Evolutionary conservation across 2,888 invertebrate genomes (phyloP), one percentile per base, ranked within the genome.

Genomic region (Drosophila bunnanda): DNA sequence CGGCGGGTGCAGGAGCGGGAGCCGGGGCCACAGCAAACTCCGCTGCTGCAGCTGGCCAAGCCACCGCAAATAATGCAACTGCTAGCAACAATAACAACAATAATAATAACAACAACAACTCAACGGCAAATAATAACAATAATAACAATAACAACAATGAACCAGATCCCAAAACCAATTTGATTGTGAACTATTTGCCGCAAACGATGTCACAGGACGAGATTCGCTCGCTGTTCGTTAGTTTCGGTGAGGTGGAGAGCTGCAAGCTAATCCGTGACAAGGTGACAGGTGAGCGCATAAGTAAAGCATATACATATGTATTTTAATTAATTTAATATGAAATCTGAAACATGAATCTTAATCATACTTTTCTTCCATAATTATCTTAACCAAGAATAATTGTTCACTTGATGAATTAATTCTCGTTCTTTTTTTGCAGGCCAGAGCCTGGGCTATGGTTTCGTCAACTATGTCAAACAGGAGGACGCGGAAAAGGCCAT

Each of bases 401-500:
- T 9, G 8, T 38, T n/a, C 3, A 15, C 44, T 13, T 20, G 20
- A 46, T n/a, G 4, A 32, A 50, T 32, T 34, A 15, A 34, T 34
- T 10, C 4, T 20, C 15, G 1, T 4, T 9, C 1, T 2, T 9
- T 22, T 44, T 17, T 66, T 30, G 4, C 10, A 92, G 99, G 99
- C 91, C 99, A 99, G 94, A 99, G 98, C 94, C 95, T 99, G 92
- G 99, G 99, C 90, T 99, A 99, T 93, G 99, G 99, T 90, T 99
- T 99, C 94, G 99, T 99, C 91, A 99, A 99, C 95, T 99, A 99
- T 94, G 97, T 98, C 92, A 95, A 97, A 90, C 95, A 97, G 76
- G 98, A 98, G 93, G 99, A 99, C 93, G 99, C 99, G 74, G 98
- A 98, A 93, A 99, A 99, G 94, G 99, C 99, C 81, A 99, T 99